Percentiles rank a stretch among this genome's conserved stretches.
Evolutionary conservation across 2,888 invertebrate species (phyloP).

Genomic region (Eumerus sabulonum): DNA sequence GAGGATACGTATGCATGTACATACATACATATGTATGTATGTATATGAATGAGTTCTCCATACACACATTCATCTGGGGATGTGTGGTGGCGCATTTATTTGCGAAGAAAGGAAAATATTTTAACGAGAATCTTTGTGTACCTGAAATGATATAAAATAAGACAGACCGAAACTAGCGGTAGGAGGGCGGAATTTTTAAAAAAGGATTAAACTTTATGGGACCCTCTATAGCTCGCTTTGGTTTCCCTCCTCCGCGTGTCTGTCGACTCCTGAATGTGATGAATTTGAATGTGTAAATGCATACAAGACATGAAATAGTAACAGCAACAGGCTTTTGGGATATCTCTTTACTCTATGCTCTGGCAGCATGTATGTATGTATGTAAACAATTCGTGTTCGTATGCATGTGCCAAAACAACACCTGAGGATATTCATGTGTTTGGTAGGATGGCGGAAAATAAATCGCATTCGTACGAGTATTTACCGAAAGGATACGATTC

Average conservation of each 20-base stretch:
- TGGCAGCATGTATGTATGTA: not conserved
- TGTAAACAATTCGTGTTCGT: not conserved
- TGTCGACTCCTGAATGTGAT: too few species aligned
- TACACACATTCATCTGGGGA: constrained; percentile 23
- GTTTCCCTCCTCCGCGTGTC: not conserved
- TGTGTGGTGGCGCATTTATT: constrained; percentile 22
- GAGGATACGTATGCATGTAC: too few species aligned
- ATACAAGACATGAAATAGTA: constrained; percentile 17
- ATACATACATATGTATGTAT: too few species aligned
- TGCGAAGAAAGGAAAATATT: constrained; percentile 45
- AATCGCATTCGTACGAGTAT: constrained; percentile 66
- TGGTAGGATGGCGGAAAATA: constrained; percentile 57
- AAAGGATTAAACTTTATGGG: constrained; percentile 66
- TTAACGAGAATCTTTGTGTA: constrained; percentile 34
- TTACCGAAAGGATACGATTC: constrained; percentile 66
- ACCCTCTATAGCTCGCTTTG: constrained; percentile 41
- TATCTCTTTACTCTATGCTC: constrained; percentile 30
- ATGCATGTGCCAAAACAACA: constrained; percentile 40
- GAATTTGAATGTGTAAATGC: constrained; percentile 27
- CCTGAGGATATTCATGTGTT: constrained; percentile 54
- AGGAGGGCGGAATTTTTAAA: constrained; percentile 39
- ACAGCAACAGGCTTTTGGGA: constrained; percentile 25
- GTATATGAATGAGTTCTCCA: not conserved
- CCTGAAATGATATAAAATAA: constrained; percentile 50
- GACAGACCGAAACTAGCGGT: constrained; percentile 7